Base-by-base conservation (phyloP, 2,888 invertebrate species). In the Oasisia sp. region DNA sequence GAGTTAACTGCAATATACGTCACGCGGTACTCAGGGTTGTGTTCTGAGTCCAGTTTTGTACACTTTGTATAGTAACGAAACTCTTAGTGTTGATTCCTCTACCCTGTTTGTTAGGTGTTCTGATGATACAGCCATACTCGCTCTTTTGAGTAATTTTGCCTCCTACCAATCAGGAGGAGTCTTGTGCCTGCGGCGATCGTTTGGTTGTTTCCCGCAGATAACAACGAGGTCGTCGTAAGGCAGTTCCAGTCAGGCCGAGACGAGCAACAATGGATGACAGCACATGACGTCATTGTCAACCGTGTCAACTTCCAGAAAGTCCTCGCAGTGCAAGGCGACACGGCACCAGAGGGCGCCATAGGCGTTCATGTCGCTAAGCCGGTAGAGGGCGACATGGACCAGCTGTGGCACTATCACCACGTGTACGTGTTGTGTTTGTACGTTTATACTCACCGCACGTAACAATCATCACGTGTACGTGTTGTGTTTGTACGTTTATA, bases 231-330 rank as follows among this genome's bases (percentile, higher is more conserved):
- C n/a, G 27, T 74, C 74, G 74, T 74, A 19, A 27, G 74, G 3
- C 74, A 19, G 74, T 74, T 27, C 74, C 19, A 19, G n/a, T 27
- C 74, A 19, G 74, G 74, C 74, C 74, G 74, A 74, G 74, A 74
- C 74, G 74, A 74, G 74, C 74, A 74, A 74, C 74, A 74, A 7
- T 74, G 74, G 74, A 74, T 74, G 74, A 74, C 74, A n/a, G 74
- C 74, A 74, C 74, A 74, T 74, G 74, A 74, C 74, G 74, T 74
- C 74, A 74, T 74, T 74, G 74, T 74, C 74, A 74, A 74, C 74
- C 14, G 74, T n/a, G n/a, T n/a, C n/a, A 5, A 74, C 74, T 1
- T 74, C 14, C 27, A 74, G 27, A 74, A 74, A 74, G 74, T 74
- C 1, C n/a, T 74, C 74, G 74, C 74, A 7, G 74, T 74, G n/a